Base-by-base conservation (phyloP, 2,888 invertebrate species). In the Leucophora obtusa region DNA sequence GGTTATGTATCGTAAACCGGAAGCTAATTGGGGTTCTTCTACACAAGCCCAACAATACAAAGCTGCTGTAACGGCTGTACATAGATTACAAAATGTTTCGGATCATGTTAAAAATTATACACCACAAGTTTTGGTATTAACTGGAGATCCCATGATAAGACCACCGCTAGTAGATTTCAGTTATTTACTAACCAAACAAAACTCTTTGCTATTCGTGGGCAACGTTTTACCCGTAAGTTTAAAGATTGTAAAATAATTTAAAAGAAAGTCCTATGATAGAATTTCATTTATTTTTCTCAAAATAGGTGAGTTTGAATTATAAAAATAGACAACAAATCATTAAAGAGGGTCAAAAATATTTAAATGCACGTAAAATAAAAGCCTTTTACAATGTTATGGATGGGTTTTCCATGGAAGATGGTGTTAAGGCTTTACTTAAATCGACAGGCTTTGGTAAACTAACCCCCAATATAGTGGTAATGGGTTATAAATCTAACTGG, bases 41-140 rank as follows among this genome's bases (percentile, higher is more conserved):
- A 97, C 98, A 0, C 98, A 98, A 90, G 98, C 98, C 0, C 98
- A 98, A 90, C 96, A 95, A 38, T 98, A 98, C 91, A 97, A 97
- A 90, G 95, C 95, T 10, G 98, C 98, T 0, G 89, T 99, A 4
- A 94, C 95, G 10, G 95, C 96, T 15, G 95, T 97, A 0, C 95
- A 96, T 87, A 93, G 93, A 83, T 88, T 96, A 84, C 95, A 94
- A 70, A 94, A 95, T 56, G 96, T 97, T 0, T 96, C 95, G 28
- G 98, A 98, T 86, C 99, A 99, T 89, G 98, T 99, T 17, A 99
- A 99, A 91, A 99, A 98, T 91, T 99, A 97, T 91, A 94, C 96
- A 88, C 99, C 99, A 0, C 98, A 99, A 91, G 90, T 90, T 3
- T 91, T 99, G 85, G 95, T 98, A 43, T 91, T 99, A 47, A 93